Evolutionary conservation across 1,140 invertebrate species (phyloP).

Genomic region (Bicyclus anynana): DNA sequence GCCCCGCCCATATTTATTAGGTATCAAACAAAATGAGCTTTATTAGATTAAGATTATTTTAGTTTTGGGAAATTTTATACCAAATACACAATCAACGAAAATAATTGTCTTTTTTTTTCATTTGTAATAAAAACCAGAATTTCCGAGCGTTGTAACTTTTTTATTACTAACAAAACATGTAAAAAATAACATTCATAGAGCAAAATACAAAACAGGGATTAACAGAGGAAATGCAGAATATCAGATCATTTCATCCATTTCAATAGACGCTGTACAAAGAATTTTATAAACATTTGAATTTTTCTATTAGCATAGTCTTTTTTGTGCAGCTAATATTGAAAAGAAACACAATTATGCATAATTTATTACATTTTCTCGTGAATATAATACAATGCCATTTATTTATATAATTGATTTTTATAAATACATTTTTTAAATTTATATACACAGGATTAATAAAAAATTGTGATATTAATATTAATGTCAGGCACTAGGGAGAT

Average conservation of each 20-base stretch:
- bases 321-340: no score
- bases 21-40: slow-evolving; percentile 53
- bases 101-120: slow-evolving; percentile 12
- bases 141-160: slow-evolving; percentile 57
- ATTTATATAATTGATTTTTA: no score
- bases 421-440: no score
- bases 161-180: slow-evolving; percentile 14
- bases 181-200: neutral
- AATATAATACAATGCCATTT: no score
- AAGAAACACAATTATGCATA: no score
- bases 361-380: neutral
- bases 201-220: neutral
- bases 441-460: no score
- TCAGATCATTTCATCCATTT: neutral
- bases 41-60: slow-evolving; percentile 59
- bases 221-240: neutral
- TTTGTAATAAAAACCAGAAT: slow-evolving; percentile 27
- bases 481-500: no score
- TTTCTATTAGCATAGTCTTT: no score
- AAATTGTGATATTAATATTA: no score
- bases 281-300: no score
- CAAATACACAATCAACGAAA: slow-evolving; percentile 60
- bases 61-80: slow-evolving; percentile 64
- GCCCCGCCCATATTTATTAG: slow-evolving; percentile 15
- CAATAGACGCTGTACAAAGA: neutral